These are phyloP conservation scores for Aphelenchoides avenae DNA, from an alignment of 1,140 invertebrate species.

Conservation along the genomic window DNA sequence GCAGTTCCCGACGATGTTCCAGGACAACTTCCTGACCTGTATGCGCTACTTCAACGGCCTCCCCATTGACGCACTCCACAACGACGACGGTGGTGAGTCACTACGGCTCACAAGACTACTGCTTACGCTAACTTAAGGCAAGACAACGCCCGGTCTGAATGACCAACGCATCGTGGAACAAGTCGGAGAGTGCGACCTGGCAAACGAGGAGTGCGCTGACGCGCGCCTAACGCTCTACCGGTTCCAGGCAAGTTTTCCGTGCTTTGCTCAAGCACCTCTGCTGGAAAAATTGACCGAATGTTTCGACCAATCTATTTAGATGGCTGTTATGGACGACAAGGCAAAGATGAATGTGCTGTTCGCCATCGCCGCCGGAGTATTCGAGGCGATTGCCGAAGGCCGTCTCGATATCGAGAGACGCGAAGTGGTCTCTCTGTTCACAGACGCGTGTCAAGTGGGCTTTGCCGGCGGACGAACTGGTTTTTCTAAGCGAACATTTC, in stretches of 20 bases:
- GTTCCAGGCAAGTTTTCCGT: conserved; percentile 35
- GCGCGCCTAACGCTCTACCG: conserved; percentile 39
- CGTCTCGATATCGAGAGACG: conserved; percentile 1
- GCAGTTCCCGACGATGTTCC: conserved; percentile 59
- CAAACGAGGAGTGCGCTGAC: conserved; percentile 3
- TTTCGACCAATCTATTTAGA: conserved; percentile 18
- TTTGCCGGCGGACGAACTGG: too few relatives aligned
- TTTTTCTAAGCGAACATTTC: too few relatives aligned
- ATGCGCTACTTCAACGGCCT: conserved; percentile 60
- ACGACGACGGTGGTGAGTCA: conserved; percentile 9
- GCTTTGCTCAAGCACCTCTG: background rate
- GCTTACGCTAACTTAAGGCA: background rate
- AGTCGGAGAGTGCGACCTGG: conserved; percentile 13
- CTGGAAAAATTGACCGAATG: too few relatives aligned
- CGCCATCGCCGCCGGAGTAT: conserved; percentile 36
- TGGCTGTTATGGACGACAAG: conserved; percentile 34
- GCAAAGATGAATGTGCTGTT: conserved; percentile 27
- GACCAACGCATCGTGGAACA: conserved; percentile 10
- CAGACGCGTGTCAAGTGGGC: too few relatives aligned
- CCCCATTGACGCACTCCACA: too few relatives aligned
- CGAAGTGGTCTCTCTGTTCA: conserved; percentile 11
- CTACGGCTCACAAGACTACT: conserved; percentile 20
- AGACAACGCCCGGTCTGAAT: conserved; percentile 9
- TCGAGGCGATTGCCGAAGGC: conserved; percentile 30
- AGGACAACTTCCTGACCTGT: conserved; percentile 61